phyloP scores from a whole-genome alignment of 35 echinoderm and acorn worm species.

The Apostichopus parvimensis region DNA sequence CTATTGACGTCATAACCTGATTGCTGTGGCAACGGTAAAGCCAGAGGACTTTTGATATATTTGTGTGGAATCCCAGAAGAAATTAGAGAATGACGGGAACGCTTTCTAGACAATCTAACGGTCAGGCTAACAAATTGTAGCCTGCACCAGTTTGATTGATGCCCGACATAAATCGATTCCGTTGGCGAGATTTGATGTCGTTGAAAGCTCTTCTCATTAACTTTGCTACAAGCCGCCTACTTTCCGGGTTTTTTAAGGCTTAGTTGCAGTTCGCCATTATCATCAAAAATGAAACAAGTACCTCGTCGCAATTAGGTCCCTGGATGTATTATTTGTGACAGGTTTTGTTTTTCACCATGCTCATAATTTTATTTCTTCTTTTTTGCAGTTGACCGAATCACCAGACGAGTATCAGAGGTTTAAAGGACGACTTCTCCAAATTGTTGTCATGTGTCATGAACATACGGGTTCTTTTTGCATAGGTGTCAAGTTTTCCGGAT shows the following conservation, averaged over 20 bases:
- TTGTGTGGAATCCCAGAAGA: not conserved
- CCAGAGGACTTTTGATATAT: not conserved
- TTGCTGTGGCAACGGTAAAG: not conserved
- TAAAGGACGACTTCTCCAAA: not conserved
- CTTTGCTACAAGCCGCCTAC: too few relatives aligned
- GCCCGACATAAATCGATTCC: not conserved
- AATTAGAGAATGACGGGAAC: not conserved
- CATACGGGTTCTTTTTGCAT: slow-evolving; percentile 1
- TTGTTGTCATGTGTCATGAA: not conserved
- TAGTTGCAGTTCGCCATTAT: too few relatives aligned
- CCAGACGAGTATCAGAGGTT: not conserved
- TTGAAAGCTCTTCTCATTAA: not conserved
- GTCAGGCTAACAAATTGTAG: not conserved
- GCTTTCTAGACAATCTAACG: not conserved
- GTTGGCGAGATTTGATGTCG: not conserved
- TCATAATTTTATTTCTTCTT: not conserved
- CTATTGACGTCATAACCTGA: not conserved
- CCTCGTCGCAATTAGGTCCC: too few relatives aligned
- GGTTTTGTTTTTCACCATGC: not conserved
- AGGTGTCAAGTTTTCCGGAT: slow-evolving; percentile 32
- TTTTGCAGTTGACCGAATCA: not conserved
- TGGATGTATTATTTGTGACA: not conserved
- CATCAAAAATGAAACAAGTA: too few relatives aligned
- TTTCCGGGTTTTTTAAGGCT: too few relatives aligned
- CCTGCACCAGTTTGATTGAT: not conserved